These are phyloP conservation scores for Gastrophysa polygoni DNA, from an alignment of 2,888 invertebrate species.

Conservation along the genomic window DNA sequence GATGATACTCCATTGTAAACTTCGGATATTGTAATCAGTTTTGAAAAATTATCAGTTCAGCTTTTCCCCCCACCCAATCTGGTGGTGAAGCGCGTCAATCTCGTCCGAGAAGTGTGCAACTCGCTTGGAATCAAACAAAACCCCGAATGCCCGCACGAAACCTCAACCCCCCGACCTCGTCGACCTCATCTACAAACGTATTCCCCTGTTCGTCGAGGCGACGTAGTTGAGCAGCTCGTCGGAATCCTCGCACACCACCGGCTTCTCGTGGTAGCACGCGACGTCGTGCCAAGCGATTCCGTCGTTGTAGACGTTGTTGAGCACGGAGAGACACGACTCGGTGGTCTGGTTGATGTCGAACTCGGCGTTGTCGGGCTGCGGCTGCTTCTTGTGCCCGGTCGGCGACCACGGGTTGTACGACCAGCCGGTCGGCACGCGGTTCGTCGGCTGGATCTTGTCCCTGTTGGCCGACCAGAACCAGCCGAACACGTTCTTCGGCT, in stretches of 20 bases:
- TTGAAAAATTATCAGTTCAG: no score
- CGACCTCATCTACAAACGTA: constrained; percentile 70
- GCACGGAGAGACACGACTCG: constrained; percentile 84
- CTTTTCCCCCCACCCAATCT: no score
- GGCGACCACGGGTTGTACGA: constrained; percentile 90
- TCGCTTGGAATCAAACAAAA: no score
- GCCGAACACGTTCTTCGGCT: constrained; percentile 83
- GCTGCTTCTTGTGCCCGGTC: constrained; percentile 87
- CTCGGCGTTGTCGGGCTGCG: constrained; percentile 90
- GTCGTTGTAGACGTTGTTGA: constrained; percentile 93
- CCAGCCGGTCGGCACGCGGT: constrained; percentile 73
- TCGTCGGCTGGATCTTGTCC: constrained; percentile 84
- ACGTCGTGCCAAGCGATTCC: constrained; percentile 95
- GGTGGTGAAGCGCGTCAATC: no score
- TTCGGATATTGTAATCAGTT: no score
- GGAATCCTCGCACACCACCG: constrained; percentile 88
- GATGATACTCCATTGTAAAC: no score
- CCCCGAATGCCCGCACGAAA: no score
- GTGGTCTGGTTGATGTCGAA: constrained; percentile 87
- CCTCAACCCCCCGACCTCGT: not conserved
- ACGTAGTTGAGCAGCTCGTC: constrained; percentile 87
- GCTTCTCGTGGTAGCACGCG: constrained; percentile 92
- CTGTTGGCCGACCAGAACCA: constrained; percentile 95
- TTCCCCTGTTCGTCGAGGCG: constrained; percentile 80
- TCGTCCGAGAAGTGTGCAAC: no score